Evolutionary conservation across 1,140 invertebrate species (phyloP), one percentile per base, ranked within the genome.

Genomic region (Listronotus oregonensis): DNA sequence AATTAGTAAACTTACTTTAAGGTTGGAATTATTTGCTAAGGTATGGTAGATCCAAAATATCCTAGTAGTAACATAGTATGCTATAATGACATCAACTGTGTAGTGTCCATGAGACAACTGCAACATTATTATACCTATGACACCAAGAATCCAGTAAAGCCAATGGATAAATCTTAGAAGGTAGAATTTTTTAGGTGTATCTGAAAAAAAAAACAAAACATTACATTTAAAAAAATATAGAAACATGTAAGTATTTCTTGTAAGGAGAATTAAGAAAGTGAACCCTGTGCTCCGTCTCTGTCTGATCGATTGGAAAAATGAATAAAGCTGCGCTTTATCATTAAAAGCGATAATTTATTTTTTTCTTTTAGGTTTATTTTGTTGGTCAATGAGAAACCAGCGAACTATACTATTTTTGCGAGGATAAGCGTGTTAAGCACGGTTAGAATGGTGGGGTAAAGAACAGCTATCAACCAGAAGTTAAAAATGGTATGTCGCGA

Each of bases 1-100:
- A 27, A 27, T 27, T 27, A 27, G 5, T 27, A n/a, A n/a, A 75
- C 75, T 78, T 79, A 89, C 87, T 80, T 86, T 79, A 79, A 84
- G 49, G 84, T 79, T 60, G 82, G 81, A 12, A 69, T 91, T 91
- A 78, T 90, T 90, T 67, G 90, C 88, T 78, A 93, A 77, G 51
- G 92, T 92, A 78, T 96, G 94, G 81, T 95, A 96, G 39, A 89
- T 89, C 89, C 93, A 96, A 84, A 95, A 96, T 56, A 94, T 82
- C 55, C 92, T 83, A 49, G 94, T 96, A 4, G 93, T 94, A 47
- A 94, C 86, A 77, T 90, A 96, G 81, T 96, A 97, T 46, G 93
- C 94, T 73, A 96, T 87, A 67, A 97, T 82, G 51, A 96, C 90
- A 82, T 96, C 94, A 58, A 96, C 87, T 44, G 92, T 94, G 80